Conservation (phyloP, 2,888 invertebrate genomes). For the Drosophila multiciliata region DNA sequence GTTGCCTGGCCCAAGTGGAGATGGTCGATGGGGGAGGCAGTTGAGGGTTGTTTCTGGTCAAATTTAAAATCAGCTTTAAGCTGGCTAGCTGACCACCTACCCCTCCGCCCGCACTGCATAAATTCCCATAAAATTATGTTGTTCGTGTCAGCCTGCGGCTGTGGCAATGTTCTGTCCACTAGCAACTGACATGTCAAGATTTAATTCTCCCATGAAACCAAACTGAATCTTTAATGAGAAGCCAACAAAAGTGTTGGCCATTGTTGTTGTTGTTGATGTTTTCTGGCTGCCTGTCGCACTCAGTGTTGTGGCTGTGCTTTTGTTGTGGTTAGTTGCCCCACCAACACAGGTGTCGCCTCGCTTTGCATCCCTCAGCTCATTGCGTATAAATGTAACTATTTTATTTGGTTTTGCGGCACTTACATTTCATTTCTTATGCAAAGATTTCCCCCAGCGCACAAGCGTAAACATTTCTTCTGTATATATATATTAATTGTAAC, state of each 20-base stretch:
- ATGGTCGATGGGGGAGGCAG: background rate
- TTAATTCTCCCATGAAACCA: constrained; percentile 79
- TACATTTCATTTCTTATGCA: constrained; percentile 77
- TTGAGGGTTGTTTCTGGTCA: constrained; percentile 26
- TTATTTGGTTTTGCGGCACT: constrained; percentile 75
- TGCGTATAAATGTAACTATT: constrained; percentile 40
- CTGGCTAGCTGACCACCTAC: constrained; percentile 16
- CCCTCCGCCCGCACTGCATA: constrained; percentile 44
- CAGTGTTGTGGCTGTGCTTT: constrained; percentile 56
- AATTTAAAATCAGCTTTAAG: constrained; percentile 53
- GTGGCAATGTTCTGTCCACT: constrained; percentile 38
- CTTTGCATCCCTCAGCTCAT: background rate
- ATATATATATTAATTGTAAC: constrained; percentile 61
- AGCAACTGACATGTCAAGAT: constrained; percentile 66
- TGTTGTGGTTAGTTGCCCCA: constrained; percentile 29
- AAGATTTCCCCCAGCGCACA: constrained; percentile 57
- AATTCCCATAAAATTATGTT: constrained; percentile 77
- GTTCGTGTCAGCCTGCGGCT: constrained; percentile 47
- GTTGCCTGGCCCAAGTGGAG: background rate
- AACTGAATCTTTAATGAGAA: constrained; percentile 81
- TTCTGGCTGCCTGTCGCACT: constrained; percentile 21
- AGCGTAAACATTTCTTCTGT: constrained; percentile 28
- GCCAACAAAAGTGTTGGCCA: constrained; percentile 51
- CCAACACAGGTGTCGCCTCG: constrained; percentile 45
- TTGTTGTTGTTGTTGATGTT: constrained; percentile 11